These are phyloP conservation scores for Mesorhabditis spiculigera DNA, from an alignment of 2,888 invertebrate genomes.

Conservation along the genomic window DNA sequence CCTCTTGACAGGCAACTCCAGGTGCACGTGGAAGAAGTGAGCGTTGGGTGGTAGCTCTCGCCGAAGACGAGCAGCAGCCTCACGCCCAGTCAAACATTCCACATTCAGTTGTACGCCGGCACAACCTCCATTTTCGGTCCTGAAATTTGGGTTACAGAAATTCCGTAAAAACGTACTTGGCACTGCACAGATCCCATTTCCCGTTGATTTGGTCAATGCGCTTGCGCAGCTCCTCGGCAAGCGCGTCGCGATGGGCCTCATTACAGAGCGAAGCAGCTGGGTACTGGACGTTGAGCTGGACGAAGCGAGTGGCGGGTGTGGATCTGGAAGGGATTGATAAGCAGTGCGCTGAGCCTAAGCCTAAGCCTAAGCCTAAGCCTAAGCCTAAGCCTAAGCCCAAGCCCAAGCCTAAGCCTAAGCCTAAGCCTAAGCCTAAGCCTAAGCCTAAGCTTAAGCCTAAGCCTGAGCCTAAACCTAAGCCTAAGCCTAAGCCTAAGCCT, in stretches of 20 bases:
- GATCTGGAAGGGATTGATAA: constrained; percentile 67
- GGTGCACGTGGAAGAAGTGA: constrained; percentile 18
- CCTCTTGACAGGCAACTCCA: constrained; percentile 39
- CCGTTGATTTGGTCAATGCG: constrained; percentile 85
- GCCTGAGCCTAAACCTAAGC: too few relatives aligned
- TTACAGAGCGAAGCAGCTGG: constrained; percentile 93
- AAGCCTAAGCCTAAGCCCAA: too few relatives aligned
- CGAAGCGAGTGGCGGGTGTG: constrained; percentile 86
- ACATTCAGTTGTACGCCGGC: constrained; percentile 74
- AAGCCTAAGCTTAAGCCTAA: too few relatives aligned
- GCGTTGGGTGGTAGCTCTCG: constrained; percentile 12
- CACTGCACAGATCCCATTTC: constrained; percentile 92
- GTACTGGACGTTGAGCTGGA: constrained; percentile 88
- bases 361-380: too few relatives aligned
- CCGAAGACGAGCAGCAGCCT: constrained; percentile 54
- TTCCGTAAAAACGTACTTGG: constrained; percentile 20
- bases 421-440: neutral
- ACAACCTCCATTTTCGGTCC: constrained; percentile 73
- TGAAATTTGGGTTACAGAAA: constrained; percentile 14
- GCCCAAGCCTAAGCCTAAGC: too few relatives aligned
- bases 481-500: too few relatives aligned
- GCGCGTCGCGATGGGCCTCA: constrained; percentile 71
- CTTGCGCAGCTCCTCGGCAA: constrained; percentile 75
- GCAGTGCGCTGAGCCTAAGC: neutral
- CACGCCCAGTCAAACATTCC: constrained; percentile 58